These are phyloP conservation scores for Umimayanthus chanpuru DNA, from an alignment of 92 coral and sea anemone species.

Conservation along the genomic window DNA sequence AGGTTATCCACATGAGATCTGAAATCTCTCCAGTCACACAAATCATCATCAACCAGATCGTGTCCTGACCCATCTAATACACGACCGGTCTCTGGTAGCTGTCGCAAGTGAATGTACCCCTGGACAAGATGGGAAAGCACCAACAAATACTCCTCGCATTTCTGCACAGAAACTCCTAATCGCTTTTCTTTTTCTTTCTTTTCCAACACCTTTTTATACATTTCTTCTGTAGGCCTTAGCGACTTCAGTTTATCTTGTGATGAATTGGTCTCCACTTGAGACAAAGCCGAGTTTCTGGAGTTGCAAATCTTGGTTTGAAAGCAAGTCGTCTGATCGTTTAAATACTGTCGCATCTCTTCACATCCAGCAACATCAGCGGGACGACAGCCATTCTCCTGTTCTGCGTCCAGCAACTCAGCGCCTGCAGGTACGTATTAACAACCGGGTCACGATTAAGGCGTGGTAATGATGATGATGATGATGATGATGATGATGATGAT, in stretches of 20 bases:
- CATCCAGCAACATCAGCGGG: no score
- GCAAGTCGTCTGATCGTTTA: slow-evolving; percentile 1
- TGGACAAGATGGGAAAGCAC: slow-evolving; percentile 20
- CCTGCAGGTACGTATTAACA: no score
- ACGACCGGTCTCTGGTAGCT: neutral
- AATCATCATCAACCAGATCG: neutral
- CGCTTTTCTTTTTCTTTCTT: neutral
- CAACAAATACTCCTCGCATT: slow-evolving; percentile 19
- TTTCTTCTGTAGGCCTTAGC: slow-evolving; percentile 19
- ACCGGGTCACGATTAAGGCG: no score
- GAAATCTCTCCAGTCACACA: slow-evolving; percentile 20
- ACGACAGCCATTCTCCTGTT: no score
- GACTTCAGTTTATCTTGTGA: neutral
- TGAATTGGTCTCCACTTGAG: neutral
- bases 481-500: no score
- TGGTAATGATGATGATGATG: no score
- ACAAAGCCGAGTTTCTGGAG: neutral
- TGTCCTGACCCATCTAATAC: neutral
- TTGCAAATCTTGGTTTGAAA: neutral
- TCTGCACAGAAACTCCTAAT: neutral
- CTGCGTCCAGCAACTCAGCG: no score
- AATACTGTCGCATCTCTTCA: slow-evolving; percentile 17
- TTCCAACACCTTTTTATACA: slow-evolving; percentile 1
- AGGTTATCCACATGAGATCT: slow-evolving; percentile 29
- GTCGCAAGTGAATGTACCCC: slow-evolving; percentile 1